Percentiles rank a stretch among this genome's conserved stretches.
These are phyloP conservation scores for Petaurus breviceps DNA, from an alignment of 2,113 vertebrate species.

Conservation along the genomic window DNA sequence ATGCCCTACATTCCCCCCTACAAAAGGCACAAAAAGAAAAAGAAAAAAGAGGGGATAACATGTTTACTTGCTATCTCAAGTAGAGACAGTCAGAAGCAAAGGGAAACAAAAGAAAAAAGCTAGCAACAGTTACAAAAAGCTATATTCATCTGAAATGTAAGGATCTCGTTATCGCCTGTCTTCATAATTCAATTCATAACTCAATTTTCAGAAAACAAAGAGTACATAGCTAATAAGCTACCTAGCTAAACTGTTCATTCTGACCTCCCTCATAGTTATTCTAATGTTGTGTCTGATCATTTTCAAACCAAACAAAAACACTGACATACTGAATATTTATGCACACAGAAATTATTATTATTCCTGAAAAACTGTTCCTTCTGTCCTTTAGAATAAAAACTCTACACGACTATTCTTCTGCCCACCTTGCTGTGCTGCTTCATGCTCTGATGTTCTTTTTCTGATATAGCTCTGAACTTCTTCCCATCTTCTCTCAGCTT, in stretches of 20 bases:
- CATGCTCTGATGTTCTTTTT: conserved; percentile 92
- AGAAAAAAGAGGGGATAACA: neutral
- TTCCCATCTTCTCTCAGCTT: conserved; percentile 94
- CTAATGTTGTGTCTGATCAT: neutral
- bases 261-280: neutral
- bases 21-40: neutral
- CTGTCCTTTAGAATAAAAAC: neutral
- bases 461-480: conserved; percentile 95
- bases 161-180: too few relatives aligned
- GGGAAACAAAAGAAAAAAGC: neutral
- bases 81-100: neutral
- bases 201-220: too few relatives aligned
- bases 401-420: neutral
- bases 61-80: neutral
- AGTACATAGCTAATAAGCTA: too few relatives aligned
- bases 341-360: neutral
- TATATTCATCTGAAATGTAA: too few relatives aligned
- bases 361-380: neutral
- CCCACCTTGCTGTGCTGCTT: conserved; percentile 91
- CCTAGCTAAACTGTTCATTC: too few relatives aligned
- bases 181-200: too few relatives aligned
- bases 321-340: neutral
- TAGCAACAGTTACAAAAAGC: neutral
- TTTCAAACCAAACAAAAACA: neutral
- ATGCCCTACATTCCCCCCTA: too few relatives aligned